Evolutionary conservation across 2,888 invertebrate species (phyloP).

Genomic region (Platycnemis pennipes): DNA sequence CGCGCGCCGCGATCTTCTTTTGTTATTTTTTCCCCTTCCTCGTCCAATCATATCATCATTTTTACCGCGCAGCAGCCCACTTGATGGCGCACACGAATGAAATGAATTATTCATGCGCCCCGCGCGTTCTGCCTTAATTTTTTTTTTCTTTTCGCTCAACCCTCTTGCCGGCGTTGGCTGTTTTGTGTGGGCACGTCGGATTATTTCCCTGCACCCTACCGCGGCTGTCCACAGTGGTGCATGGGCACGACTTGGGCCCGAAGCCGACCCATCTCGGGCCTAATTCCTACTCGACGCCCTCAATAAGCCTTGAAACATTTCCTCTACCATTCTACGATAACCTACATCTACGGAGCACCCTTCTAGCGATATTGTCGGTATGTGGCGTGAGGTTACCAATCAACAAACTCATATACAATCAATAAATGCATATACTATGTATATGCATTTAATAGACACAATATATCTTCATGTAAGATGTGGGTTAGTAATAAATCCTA

Average conservation of each 20-base stretch:
- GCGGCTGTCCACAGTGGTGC: background rate
- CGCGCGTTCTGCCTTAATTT: background rate
- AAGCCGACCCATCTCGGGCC: background rate
- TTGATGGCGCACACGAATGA: conserved; percentile 20
- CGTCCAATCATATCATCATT: conserved; percentile 35
- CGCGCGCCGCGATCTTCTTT: background rate
- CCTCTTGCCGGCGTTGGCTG: background rate
- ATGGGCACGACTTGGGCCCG: background rate
- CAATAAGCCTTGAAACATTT: background rate
- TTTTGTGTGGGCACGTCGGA: background rate
- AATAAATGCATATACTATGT: too few species aligned
- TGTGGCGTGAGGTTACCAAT: too few species aligned
- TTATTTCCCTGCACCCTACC: background rate
- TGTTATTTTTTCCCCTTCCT: background rate
- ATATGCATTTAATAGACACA: too few species aligned
- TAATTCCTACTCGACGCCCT: background rate
- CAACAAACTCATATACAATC: too few species aligned
- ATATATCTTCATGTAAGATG: too few species aligned
- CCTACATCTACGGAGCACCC: too few species aligned
- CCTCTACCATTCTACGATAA: background rate
- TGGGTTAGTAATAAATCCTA: too few species aligned
- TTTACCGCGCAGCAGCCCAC: conserved; percentile 35
- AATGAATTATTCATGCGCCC: background rate
- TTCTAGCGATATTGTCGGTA: too few species aligned
- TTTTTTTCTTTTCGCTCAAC: background rate